Conservation (phyloP, 2,113 vertebrate species). For the Cromileptes altivelis region DNA sequence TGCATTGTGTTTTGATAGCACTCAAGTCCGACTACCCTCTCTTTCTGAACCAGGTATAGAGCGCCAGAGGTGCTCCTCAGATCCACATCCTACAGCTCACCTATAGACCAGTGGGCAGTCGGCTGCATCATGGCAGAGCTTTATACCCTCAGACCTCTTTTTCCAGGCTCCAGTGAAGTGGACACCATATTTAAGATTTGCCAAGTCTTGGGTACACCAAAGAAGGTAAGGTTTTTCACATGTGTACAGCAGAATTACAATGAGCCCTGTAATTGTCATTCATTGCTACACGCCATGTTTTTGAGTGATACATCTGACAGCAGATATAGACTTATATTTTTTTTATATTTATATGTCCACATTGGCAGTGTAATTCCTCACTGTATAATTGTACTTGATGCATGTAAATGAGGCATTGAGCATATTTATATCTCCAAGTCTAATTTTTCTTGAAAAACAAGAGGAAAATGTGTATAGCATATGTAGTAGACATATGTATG, state of each 20-base stretch:
- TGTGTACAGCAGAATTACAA: not conserved
- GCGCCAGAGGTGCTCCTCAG: slow-evolving; percentile 96
- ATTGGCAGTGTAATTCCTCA: too few species aligned
- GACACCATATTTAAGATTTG: slow-evolving; percentile 99
- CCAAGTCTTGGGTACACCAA: slow-evolving; percentile 97
- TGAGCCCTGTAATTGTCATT: not conserved
- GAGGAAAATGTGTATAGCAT: too few species aligned
- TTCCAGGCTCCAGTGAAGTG: slow-evolving; percentile 97
- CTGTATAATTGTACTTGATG: not conserved
- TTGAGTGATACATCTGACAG: too few species aligned
- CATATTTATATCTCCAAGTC: not conserved
- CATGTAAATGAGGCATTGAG: not conserved
- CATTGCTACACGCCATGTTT: not conserved
- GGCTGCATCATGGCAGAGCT: slow-evolving; percentile 99
- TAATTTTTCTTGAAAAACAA: not conserved
- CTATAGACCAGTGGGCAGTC: slow-evolving; percentile 97
- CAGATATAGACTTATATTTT: too few species aligned
- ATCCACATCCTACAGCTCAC: slow-evolving; percentile 94
- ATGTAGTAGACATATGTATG: too few species aligned
- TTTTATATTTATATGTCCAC: too few species aligned
- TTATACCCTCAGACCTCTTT: slow-evolving; percentile 95
- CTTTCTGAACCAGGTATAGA: slow-evolving; percentile 89
- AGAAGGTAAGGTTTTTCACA: slow-evolving; percentile 86
- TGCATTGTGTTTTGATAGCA: not conserved
- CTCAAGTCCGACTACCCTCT: not conserved